Base-by-base conservation (phyloP, 2,888 invertebrate genomes). In the Lasioglossum oenotherae region DNA sequence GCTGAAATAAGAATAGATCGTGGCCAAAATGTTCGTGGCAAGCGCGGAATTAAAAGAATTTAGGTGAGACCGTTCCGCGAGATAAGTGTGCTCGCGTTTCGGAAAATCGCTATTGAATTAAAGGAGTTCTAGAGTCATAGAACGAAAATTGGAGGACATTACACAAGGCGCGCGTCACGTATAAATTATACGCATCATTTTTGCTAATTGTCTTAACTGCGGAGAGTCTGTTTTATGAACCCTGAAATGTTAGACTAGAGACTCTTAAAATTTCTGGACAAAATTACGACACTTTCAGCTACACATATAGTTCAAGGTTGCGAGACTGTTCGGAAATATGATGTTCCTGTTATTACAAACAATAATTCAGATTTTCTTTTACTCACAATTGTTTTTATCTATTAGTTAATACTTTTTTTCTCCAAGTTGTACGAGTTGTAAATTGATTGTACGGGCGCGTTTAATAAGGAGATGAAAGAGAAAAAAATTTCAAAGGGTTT, bases 1-100 rank as follows among this genome's bases (percentile, higher is more conserved):
- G 74, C 74, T 72, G 46, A 57, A 84, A 84, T 84, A 85, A 85
- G 80, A 77, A 80, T 74, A 60, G 74, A 80, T 74, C 60, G n/a
- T n/a, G 75, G n/a, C 57, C 69, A 44, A 76, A 84, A 79, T 80
- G 73, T 44, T 46, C 4, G 31, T 74, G 23, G 69, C n/a, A n/a
- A 44, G 35, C 67, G 69, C 19, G 27, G 73, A 49, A 69, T 69
- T 57, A 80, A 74, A 84, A 84, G 77, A 84, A 84, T 74, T 80
- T 60, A 73, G n/a, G 31, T 31, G 27, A 27, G 31, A 2, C 31
- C 31, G 38, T 53, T 75, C 38, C 14, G 46, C 41, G 44, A 46
- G 19, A 67, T 8, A 73, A 73, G 64, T 53, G 64, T 27, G 60
- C 10, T 53, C 31, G 57, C 74, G 44, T 74, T 74, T 77, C 67